Conservation (phyloP, 2,113 vertebrate genomes). For the Psilopogon haemacephalus region DNA sequence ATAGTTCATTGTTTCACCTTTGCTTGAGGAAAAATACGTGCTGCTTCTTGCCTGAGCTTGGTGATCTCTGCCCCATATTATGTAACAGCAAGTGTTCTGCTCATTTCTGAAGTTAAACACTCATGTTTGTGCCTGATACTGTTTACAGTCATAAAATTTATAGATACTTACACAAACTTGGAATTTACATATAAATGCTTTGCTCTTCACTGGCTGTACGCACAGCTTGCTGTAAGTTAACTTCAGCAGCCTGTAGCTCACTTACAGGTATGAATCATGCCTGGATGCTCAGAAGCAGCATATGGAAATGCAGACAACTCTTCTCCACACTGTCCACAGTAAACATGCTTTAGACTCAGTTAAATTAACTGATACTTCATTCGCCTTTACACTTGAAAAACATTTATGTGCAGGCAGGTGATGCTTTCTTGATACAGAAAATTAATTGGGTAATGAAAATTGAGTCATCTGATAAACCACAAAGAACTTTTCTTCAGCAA, state of each 20-base stretch:
- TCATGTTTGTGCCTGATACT: not conserved
- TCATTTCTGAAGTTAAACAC: not conserved
- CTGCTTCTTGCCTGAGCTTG: not conserved
- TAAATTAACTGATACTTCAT: not conserved
- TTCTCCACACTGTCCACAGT: not conserved
- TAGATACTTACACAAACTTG: not conserved
- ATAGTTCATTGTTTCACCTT: not conserved
- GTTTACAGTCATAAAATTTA: not conserved
- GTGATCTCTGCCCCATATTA: not conserved
- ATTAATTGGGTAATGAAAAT: not conserved
- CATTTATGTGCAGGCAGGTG: not conserved
- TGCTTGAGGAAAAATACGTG: not conserved
- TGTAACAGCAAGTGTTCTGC: not conserved
- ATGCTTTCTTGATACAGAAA: not conserved
- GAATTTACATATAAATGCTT: not conserved
- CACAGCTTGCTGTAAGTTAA: not conserved
- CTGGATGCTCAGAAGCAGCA: not conserved
- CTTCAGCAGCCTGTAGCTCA: not conserved
- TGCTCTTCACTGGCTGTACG: not conserved
- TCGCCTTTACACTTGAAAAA: not conserved
- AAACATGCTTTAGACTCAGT: not conserved
- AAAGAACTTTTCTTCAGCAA: not conserved
- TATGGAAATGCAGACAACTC: not conserved
- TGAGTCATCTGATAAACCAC: not conserved
- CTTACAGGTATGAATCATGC: rapidly evolving